These are phyloP conservation scores for Champsocephalus esox DNA, from an alignment of 2,797 vertebrate genomes.

Conservation along the genomic window DNA sequence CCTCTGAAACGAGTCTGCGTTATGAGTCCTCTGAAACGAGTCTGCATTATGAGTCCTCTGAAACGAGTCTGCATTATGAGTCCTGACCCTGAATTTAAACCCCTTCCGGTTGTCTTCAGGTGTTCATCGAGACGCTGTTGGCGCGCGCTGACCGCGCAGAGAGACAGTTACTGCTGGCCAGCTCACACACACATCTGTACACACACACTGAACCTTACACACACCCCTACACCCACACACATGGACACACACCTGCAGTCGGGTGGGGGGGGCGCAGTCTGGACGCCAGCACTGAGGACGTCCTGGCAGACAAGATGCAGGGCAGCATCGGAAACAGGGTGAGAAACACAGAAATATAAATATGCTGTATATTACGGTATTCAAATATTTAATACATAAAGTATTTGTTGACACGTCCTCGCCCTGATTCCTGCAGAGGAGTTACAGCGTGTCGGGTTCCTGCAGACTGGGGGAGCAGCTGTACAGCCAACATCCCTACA, in stretches of 20 bases:
- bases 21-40: too few species aligned
- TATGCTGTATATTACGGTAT: too few species aligned
- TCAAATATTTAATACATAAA: too few species aligned
- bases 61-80: too few species aligned
- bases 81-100: too few species aligned
- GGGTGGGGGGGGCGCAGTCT: slow-evolving; percentile 60
- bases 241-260: background rate
- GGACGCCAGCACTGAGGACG: slow-evolving; percentile 53
- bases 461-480: slow-evolving; percentile 57
- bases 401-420: too few species aligned
- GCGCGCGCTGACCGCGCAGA: slow-evolving; percentile 90
- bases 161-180: slow-evolving; percentile 86
- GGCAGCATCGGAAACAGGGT: slow-evolving; percentile 60
- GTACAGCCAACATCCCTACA: slow-evolving; percentile 23
- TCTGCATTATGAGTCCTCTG: too few species aligned
- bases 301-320: slow-evolving; percentile 41
- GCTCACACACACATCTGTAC: slow-evolving; percentile 12
- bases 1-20: too few species aligned
- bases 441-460: slow-evolving; percentile 66
- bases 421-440: slow-evolving; percentile 58
- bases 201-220: background rate
- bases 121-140: slow-evolving; percentile 92
- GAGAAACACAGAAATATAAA: background rate
- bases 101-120: slow-evolving; percentile 26
- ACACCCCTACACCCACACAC: background rate